These are phyloP conservation scores for Oreochromis spilurus DNA, from an alignment of 2,113 vertebrate species.

Conservation along the genomic window DNA sequence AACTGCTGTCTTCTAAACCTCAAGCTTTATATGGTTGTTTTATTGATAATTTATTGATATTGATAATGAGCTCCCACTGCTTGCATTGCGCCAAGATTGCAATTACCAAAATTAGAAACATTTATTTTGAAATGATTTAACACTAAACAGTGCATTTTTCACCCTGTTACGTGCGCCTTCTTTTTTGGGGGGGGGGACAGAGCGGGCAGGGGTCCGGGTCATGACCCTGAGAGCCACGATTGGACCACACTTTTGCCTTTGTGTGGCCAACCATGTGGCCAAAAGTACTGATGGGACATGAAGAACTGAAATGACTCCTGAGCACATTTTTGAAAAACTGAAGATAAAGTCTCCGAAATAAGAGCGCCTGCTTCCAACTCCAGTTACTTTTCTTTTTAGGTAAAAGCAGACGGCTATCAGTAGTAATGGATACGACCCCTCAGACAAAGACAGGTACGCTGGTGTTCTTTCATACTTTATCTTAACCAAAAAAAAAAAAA, in stretches of 20 bases:
- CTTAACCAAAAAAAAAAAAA: background rate
- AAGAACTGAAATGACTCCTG: background rate
- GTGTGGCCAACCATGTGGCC: conserved; percentile 35
- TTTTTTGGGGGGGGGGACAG: too few relatives aligned
- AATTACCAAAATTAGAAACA: background rate
- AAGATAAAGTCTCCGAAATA: background rate
- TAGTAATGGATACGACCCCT: conserved; percentile 33
- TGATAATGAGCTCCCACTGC: background rate
- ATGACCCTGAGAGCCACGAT: background rate
- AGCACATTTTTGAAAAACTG: background rate
- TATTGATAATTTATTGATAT: background rate
- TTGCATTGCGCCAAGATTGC: background rate
- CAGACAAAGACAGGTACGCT: conserved; percentile 55
- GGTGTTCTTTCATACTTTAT: background rate
- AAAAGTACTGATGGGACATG: background rate
- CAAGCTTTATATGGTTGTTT: background rate
- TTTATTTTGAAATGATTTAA: background rate
- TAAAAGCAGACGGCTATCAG: background rate
- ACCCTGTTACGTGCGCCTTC: background rate
- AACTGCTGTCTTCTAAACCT: background rate
- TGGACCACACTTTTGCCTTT: background rate
- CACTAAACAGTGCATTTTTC: background rate
- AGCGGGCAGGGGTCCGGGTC: background rate
- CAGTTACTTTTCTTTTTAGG: background rate
- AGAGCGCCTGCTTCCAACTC: background rate